Base-by-base conservation (phyloP, 2,888 invertebrate genomes). In the Alcis repandata region DNA sequence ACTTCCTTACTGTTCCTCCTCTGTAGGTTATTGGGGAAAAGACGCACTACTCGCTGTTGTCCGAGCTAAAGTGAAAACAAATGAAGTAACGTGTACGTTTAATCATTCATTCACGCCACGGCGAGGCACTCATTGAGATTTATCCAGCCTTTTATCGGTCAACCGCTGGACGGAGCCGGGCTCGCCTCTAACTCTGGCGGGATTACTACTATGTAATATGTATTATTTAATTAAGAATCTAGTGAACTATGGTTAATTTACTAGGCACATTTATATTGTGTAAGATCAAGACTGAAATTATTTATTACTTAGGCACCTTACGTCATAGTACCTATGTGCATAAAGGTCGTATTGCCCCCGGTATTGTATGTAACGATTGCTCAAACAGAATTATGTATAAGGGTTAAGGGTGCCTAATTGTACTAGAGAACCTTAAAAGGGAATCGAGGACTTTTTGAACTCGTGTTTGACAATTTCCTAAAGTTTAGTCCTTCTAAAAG, bases 41-140 rank as follows among this genome's bases (percentile, higher is more conserved):
- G 82, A 80, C 78, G 73, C 75, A 81, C 79, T 79, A 80, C 82
- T 80, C 78, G 80, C 79, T 86, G 81, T 85, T 85, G 87, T 86
- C 83, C 83, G 77, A 80, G 80, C 87, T 80, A 87, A 89, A 90
- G 90, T 91, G 90, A 91, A 91, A 91, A 91, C 91, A 90, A 92
- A 91, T 91, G 85, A 90, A 89, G 86, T 83, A 84, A 86, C 85
- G 84, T 84, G 84, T 82, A 78, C 85, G 85, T 86, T 91, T 92
- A 92, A 92, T 91, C 89, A 91, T 91, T 91, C 91, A 92, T 90
- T 87, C 82, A 78, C 79, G 79, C 73, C 82, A 80, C 79, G 79
- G 81, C 80, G 80, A 76, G 73, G 70, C 73, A 77, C 79, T 87
- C 80, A 91, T 92, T 90, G 85, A 87, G 90, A 91, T 91, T 90